These are phyloP conservation scores for Brachystomella parvula DNA, from an alignment of 1,140 invertebrate genomes.

Conservation along the genomic window DNA sequence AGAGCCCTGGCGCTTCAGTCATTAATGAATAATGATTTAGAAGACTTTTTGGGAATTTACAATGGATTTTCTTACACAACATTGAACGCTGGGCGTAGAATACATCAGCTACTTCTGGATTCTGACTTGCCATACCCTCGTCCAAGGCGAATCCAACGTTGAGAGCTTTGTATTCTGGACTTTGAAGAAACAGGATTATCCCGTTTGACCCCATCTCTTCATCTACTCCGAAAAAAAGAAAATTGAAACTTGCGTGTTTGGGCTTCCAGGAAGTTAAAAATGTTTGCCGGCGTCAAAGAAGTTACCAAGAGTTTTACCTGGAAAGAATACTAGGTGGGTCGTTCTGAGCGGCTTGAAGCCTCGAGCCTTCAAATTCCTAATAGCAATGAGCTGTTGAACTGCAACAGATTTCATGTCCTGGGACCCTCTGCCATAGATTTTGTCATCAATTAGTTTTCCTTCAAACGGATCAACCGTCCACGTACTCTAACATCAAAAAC, in stretches of 20 bases:
- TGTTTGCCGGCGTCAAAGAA: too few species aligned
- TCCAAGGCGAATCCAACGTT: conserved; percentile 85
- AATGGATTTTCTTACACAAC: conserved; percentile 59
- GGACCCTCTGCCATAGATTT: conserved; percentile 73
- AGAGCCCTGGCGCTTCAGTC: too few species aligned
- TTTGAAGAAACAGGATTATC: conserved; percentile 71
- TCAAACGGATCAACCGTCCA: conserved; percentile 75
- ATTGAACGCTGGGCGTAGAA: conserved; percentile 68
- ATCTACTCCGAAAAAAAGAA: conserved; percentile 51
- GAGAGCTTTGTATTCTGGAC: conserved; percentile 64
- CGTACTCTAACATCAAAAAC: conserved; percentile 43
- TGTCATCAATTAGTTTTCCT: too few species aligned
- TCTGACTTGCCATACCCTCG: conserved; percentile 67
- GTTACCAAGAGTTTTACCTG: too few species aligned
- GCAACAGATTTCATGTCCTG: conserved; percentile 73
- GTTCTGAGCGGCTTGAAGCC: conserved; percentile 55
- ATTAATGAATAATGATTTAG: too few species aligned
- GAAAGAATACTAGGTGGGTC: conserved; percentile 69
- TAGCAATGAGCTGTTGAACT: conserved; percentile 71
- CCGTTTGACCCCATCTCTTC: conserved; percentile 86
- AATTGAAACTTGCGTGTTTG: not conserved
- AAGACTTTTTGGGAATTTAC: too few species aligned
- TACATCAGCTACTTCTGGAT: conserved; percentile 57
- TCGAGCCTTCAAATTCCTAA: conserved; percentile 55
- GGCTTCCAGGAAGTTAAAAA: not conserved